Evolutionary conservation across 1,140 invertebrate species (phyloP).

Genomic region (Coenobita brevimanus): DNA sequence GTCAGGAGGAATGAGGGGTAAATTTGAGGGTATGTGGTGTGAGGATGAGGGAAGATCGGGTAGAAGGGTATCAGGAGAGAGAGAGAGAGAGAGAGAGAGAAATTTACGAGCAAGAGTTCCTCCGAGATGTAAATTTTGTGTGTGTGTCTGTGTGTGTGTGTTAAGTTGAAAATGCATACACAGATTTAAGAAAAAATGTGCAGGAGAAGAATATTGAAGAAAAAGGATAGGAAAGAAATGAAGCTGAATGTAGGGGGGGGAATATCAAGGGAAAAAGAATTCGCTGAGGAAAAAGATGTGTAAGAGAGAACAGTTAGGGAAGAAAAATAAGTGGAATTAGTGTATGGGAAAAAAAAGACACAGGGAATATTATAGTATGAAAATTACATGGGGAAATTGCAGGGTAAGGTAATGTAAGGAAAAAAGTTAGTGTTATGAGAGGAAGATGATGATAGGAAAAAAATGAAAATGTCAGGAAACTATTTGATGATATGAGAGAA

Average conservation of each 20-base stretch:
- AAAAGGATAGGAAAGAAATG: neutral
- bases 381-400: too few relatives aligned
- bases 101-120: neutral
- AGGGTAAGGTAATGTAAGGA: too few relatives aligned
- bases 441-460: too few relatives aligned
- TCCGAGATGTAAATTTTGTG: too few relatives aligned
- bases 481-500: too few relatives aligned
- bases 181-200: neutral
- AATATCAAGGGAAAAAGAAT: neutral
- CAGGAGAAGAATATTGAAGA: neutral
- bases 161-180: too few relatives aligned
- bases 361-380: neutral
- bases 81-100: neutral
- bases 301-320: neutral
- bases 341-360: neutral
- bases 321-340: neutral
- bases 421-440: too few relatives aligned
- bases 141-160: too few relatives aligned
- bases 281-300: neutral
- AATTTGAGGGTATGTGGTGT: neutral
- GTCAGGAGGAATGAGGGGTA: neutral
- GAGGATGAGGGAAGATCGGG: neutral
- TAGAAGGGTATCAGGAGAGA: neutral
- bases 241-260: too few relatives aligned
- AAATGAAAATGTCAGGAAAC: too few relatives aligned